These are phyloP conservation scores for Apocrypta bakeri DNA, from an alignment of 1,140 invertebrate species.

Conservation along the genomic window DNA sequence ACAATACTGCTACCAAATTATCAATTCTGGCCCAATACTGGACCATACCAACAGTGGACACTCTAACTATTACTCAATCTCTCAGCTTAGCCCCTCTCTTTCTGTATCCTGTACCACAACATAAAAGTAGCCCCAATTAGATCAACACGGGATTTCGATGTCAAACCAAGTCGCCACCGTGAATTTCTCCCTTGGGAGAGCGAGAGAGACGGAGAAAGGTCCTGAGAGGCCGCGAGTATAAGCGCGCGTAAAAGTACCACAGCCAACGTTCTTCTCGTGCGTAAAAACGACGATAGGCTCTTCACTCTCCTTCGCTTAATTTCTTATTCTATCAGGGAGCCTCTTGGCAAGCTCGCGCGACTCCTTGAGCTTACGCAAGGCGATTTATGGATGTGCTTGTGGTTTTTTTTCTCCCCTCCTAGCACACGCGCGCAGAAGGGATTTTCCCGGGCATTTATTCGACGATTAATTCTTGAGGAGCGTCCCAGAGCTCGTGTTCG, in stretches of 20 bases:
- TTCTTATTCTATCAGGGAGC: conserved; percentile 48
- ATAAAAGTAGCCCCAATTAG: conserved; percentile 73
- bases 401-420: neutral
- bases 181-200: conserved; percentile 57
- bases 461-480: conserved; percentile 37
- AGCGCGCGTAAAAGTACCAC: no score
- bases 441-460: conserved; percentile 25
- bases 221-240: neutral
- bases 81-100: neutral
- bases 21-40: no score
- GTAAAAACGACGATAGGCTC: conserved; percentile 24
- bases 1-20: no score
- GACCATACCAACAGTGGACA: no score
- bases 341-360: conserved; percentile 8
- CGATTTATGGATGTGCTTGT: conserved; percentile 36
- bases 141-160: conserved; percentile 72
- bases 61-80: no score
- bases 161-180: conserved; percentile 56
- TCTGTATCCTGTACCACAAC: no score
- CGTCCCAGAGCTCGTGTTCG: neutral
- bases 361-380: neutral
- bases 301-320: conserved; percentile 34
- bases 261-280: neutral
- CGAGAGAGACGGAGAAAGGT: neutral
- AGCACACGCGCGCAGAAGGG: neutral